Evolutionary conservation across 2,797 vertebrate genomes (phyloP), one percentile per base, ranked within the genome.

Genomic region (Balearica regulorum): DNA sequence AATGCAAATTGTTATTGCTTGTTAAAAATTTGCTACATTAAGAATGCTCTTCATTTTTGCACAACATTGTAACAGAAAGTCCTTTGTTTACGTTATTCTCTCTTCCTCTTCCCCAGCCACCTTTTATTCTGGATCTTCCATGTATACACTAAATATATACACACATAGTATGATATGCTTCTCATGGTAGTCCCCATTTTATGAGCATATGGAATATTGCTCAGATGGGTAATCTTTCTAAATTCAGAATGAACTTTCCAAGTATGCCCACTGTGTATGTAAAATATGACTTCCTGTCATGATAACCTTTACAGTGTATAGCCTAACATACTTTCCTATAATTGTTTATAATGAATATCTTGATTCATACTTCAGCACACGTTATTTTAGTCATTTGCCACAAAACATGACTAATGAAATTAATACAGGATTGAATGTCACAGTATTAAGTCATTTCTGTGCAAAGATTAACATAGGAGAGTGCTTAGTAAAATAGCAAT

Each of bases 251-350:
- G 68, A 87, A 61, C 86, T 90, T 95, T 90, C 87, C 64, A 95
- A 96, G 78, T 75, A 83, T 89, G 88, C 90, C 83, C 87, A 94
- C 91, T 73, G 80, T 68, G 90, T 70, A 93, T 53, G 64, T 92
- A 93, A 96, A 96, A 93, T 93, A 96, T 54, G 80, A 93, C 91
- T 96, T 96, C 96, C 95, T 95, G 90, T 64, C 95, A 94, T 0
- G 93, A 96, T 95, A 95, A 95, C 92, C 94, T 95, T 95, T 94
- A 78, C 68, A 87, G 95, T 26, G 41, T 83, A 96, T 89, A 95
- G 85, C 83, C 79, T 66, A 87, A 87, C 93, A 93, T 89, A 89
- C 86, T 81, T 96, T 94, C 95, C 95, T 95, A 90, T 84, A 84
- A 95, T 95, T 94, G 93, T 96, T 96, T 83, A 62, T 43, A 80